phyloP scores from a whole-genome alignment of 2,113 vertebrate species.

The Pseudois nayaur region DNA sequence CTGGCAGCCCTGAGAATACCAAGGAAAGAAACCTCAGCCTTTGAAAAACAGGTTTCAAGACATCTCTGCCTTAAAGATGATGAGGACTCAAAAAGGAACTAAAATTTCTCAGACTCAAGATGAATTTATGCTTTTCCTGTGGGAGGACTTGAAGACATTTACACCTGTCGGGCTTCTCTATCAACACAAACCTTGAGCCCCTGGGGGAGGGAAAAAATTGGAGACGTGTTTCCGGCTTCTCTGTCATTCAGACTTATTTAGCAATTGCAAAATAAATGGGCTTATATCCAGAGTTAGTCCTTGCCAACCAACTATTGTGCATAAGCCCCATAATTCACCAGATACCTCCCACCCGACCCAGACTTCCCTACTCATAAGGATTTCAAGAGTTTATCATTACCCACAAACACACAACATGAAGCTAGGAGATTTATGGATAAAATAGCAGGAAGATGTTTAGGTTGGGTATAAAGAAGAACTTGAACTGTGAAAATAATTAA shows the following conservation, averaged over 20 bases:
- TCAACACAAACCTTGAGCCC: not conserved
- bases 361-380: not conserved
- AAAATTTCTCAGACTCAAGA: not conserved
- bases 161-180: not conserved
- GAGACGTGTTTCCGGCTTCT: not conserved
- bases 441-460: not conserved
- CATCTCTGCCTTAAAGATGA: not conserved
- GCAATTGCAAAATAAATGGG: not conserved
- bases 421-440: not conserved
- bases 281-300: not conserved
- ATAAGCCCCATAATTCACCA: not conserved
- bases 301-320: not conserved
- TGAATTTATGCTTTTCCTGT: not conserved
- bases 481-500: not conserved
- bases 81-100: not conserved
- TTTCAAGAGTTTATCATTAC: not conserved
- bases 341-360: not conserved
- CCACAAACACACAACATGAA: not conserved
- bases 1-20: not conserved
- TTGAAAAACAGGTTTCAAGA: not conserved
- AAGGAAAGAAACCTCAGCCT: not conserved
- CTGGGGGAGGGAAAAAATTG: not conserved
- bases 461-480: not conserved
- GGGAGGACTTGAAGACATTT: not conserved
- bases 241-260: not conserved